These are phyloP conservation scores for Sciurus vulgaris DNA, from an alignment of 2,797 vertebrate species.

Conservation along the genomic window DNA sequence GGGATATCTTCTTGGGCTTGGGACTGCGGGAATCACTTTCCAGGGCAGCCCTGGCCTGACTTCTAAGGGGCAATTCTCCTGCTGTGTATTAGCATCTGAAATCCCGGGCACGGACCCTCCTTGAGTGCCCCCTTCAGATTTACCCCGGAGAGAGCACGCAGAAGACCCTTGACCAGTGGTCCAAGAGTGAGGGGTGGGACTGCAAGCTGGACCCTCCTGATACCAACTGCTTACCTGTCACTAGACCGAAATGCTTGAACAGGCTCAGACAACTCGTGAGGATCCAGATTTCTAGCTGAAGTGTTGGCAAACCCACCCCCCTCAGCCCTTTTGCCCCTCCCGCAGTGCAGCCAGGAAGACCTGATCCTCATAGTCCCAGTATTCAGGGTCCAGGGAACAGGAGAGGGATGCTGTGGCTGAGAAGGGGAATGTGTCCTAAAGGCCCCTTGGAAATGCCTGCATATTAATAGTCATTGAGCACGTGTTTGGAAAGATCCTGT, in stretches of 20 bases:
- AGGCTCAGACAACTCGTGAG: neutral
- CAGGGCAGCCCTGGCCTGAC: too few species aligned
- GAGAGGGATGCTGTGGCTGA: neutral
- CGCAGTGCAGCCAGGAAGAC: neutral
- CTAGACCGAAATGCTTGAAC: neutral
- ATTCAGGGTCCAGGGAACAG: neutral
- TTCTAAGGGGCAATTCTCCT: rapidly evolving
- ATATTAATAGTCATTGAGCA: neutral
- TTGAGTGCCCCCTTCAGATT: neutral
- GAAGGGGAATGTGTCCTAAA: neutral
- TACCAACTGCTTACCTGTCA: neutral
- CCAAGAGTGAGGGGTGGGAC: neutral
- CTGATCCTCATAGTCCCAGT: rapidly evolving
- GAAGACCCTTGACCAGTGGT: neutral
- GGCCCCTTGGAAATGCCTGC: rapidly evolving
- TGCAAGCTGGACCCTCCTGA: neutral
- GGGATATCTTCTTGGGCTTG: too few species aligned
- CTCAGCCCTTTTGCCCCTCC: too few species aligned
- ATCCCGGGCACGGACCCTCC: too few species aligned
- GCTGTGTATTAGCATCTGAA: neutral
- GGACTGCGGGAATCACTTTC: too few species aligned
- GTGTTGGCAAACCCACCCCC: neutral
- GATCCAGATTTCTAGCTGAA: neutral
- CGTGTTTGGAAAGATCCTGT: neutral
- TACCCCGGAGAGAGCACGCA: neutral